Evolutionary conservation across 2,797 vertebrate genomes (phyloP), one percentile per base, ranked within the genome.

Genomic region (Chromis chromis): DNA sequence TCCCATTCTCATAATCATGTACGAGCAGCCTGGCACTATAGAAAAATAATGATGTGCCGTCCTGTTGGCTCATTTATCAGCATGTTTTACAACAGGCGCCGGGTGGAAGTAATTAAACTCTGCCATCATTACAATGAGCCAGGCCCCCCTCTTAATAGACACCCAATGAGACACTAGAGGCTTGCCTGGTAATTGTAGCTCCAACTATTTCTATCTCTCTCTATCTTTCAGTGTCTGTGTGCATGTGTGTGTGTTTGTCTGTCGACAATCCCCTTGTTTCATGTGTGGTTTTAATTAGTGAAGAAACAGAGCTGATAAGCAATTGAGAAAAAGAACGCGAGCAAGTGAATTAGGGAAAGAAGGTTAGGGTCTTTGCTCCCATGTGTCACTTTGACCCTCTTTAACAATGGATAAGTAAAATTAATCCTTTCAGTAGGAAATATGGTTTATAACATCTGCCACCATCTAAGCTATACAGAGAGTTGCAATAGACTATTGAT

Each of bases 21-120:
- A 96, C 95, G 93, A 95, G 95, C 94, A 94, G 96, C 93, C 94
- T 96, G 89, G 90, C 95, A 95, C 95, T 89, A 92, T 92, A 93
- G 92, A 95, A 96, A 96, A 97, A 97, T 97, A 97, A 98, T 97
- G 96, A 98, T 97, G 96, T 95, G 90, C 93, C 89, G 93, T 96
- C 96, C 96, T 96, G 96, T 96, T 96, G 96, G 95, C 95, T 96
- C 96, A 96, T 98, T 98, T 98, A 99, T 98, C 97, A 98, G 96
- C 93, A 95, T 98, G 97, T 98, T 99, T 98, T 99, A 99, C 97
- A 98, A 96, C 96, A 96, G 89, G 94, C 89, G 84, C 96, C 96
- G 95, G 94, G 95, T 96, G 96, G 96, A 98, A 98, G 97, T 98
- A 98, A 99, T 99, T 99, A 99, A 98, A 97, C 96, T 95, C 95